A percentile compares a stretch with the other conserved stretches of the same genome.
Evolutionary conservation across 2,888 invertebrate species (phyloP).

Genomic region (Pristionchus fissidentatus): DNA sequence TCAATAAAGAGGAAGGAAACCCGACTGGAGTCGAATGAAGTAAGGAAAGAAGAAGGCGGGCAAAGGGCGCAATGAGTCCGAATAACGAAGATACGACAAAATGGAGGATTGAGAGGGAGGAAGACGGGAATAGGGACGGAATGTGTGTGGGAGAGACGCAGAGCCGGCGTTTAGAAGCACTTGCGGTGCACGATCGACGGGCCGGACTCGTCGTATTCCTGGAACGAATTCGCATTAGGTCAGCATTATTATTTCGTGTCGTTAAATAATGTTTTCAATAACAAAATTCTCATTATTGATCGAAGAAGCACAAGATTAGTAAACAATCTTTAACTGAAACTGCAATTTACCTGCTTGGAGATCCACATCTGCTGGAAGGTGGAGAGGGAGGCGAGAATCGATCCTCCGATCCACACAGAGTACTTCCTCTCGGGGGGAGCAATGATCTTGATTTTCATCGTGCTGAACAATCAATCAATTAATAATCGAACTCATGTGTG

Average conservation of each 20-base stretch:
- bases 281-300: too few relatives aligned
- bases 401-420: constrained; percentile 98
- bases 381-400: constrained; percentile 91
- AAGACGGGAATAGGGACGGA: background rate
- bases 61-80: background rate
- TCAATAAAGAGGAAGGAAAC: constrained; percentile 1
- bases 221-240: too few relatives aligned
- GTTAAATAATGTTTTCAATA: too few relatives aligned
- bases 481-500: background rate
- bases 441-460: constrained; percentile 80
- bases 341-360: constrained; percentile 79
- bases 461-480: background rate
- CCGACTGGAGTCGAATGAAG: constrained; percentile 5
- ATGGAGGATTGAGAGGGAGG: background rate
- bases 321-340: too few relatives aligned
- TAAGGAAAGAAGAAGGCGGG: background rate
- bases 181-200: constrained; percentile 20
- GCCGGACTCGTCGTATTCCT: constrained; percentile 21
- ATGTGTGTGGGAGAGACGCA: background rate
- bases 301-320: too few relatives aligned
- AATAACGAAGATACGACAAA: background rate
- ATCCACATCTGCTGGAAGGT: constrained; percentile 92
- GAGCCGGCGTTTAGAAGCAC: background rate
- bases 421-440: constrained; percentile 89
- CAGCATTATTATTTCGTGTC: too few relatives aligned